Percentiles rank a stretch among this genome's conserved stretches.
These are phyloP conservation scores for Kryphioiulus occultus DNA, from an alignment of 2,888 invertebrate species.

Conservation along the genomic window DNA sequence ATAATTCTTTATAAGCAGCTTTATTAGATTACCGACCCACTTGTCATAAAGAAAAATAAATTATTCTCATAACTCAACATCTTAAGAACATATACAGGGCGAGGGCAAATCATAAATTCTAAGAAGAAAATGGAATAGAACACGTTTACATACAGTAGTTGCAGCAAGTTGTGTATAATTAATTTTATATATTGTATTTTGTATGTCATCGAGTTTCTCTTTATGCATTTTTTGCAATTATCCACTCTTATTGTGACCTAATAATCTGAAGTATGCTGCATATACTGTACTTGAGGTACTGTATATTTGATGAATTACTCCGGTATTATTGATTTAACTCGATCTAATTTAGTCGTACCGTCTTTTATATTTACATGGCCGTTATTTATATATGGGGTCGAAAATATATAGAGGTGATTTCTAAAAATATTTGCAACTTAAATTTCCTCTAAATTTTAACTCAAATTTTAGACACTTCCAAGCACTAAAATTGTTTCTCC, in stretches of 20 bases:
- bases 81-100: background rate
- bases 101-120: background rate
- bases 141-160: background rate
- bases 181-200: background rate
- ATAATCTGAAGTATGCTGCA: background rate
- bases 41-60: background rate
- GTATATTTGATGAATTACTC: too few species aligned
- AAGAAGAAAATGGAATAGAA: background rate
- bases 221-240: background rate
- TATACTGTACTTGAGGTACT: too few species aligned
- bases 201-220: background rate
- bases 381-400: too few species aligned
- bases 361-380: too few species aligned
- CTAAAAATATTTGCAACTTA: too few species aligned
- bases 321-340: too few species aligned
- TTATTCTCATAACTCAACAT: background rate
- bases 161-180: background rate
- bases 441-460: too few species aligned
- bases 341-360: too few species aligned
- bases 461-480: too few species aligned
- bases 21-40: background rate
- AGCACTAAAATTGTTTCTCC: too few species aligned
- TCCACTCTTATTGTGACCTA: background rate
- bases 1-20: background rate
- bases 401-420: too few species aligned